Evolutionary conservation across 2,113 vertebrate genomes (phyloP).

Genomic region (Labrus mixtus): DNA sequence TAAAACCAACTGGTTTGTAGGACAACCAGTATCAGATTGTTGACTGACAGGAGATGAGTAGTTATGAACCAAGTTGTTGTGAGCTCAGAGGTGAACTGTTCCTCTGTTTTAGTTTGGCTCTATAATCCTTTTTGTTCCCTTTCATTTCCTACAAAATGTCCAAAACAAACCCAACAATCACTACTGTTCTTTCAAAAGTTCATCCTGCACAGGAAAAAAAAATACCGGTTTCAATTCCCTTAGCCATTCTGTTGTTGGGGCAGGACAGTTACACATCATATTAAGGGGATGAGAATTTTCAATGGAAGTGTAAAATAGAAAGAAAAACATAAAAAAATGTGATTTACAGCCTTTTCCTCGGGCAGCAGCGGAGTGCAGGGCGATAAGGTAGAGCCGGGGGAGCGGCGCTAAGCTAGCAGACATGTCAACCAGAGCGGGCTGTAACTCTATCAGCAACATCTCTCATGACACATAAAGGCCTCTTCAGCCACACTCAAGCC

Average conservation of each 20-base stretch:
- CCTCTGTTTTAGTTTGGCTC: background rate
- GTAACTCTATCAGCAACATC: conserved; percentile 59
- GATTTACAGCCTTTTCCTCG: conserved; percentile 25
- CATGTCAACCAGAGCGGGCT: conserved; percentile 51
- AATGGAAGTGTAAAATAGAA: conserved; percentile 17
- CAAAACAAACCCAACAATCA: background rate
- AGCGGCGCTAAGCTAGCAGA: conserved; percentile 46
- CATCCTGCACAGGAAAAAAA: background rate
- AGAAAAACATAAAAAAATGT: conserved; percentile 16
- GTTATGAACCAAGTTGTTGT: background rate
- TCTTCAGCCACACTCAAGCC: conserved; percentile 26
- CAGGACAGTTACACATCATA: conserved; percentile 1
- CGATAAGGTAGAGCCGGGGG: conserved; percentile 35
- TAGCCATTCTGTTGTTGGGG: background rate
- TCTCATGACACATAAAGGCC: conserved; percentile 63
- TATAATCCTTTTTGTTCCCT: background rate
- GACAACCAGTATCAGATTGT: too few relatives aligned
- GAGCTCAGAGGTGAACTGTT: conserved; percentile 2
- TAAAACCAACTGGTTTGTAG: too few relatives aligned
- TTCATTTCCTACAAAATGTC: background rate
- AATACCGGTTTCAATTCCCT: background rate
- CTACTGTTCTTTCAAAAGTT: background rate
- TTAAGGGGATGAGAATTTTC: conserved; percentile 34
- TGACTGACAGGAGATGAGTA: background rate
- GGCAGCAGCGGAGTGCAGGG: conserved; percentile 13